Conservation (phyloP, 1,140 invertebrate species). For the Triops cancriformis region DNA sequence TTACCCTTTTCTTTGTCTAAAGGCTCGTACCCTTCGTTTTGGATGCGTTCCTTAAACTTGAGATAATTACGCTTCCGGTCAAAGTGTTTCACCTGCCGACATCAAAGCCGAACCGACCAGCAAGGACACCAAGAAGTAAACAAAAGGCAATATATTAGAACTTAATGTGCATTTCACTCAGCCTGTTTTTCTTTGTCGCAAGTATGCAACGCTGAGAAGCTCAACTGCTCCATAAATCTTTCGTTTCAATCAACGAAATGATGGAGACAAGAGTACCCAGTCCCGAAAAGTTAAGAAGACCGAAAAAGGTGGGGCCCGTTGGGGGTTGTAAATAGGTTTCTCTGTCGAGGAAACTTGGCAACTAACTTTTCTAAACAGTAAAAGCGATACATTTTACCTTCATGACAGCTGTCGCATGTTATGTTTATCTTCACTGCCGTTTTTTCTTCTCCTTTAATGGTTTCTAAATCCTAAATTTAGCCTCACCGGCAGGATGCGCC, state of each 20-base stretch:
- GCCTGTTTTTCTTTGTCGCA: too few species aligned
- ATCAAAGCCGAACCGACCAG: constrained; percentile 19
- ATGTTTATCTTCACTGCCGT: constrained; percentile 10
- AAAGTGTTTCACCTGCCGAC: constrained; percentile 75
- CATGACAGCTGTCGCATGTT: constrained; percentile 12
- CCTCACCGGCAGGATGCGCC: not conserved
- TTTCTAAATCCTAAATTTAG: not conserved
- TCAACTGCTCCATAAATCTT: too few species aligned
- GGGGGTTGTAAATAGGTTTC: not conserved
- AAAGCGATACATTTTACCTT: constrained; percentile 11
- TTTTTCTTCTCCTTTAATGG: not conserved
- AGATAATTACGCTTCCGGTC: constrained; percentile 79
- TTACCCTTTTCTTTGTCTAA: constrained; percentile 34
- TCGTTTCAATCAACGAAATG: too few species aligned
- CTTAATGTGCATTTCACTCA: not conserved
- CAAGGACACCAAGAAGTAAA: not conserved
- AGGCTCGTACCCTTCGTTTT: constrained; percentile 73
- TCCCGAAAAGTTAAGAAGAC: not conserved
- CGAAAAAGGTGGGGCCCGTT: not conserved
- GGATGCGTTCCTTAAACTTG: constrained; percentile 79
- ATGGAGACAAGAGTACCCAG: too few species aligned
- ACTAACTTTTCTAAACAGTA: not conserved
- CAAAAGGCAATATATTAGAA: not conserved
- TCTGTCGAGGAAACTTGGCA: constrained; percentile 11
- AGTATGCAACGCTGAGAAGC: too few species aligned